phyloP scores from a whole-genome alignment of 2,113 vertebrate species.

The Procavia capensis region DNA sequence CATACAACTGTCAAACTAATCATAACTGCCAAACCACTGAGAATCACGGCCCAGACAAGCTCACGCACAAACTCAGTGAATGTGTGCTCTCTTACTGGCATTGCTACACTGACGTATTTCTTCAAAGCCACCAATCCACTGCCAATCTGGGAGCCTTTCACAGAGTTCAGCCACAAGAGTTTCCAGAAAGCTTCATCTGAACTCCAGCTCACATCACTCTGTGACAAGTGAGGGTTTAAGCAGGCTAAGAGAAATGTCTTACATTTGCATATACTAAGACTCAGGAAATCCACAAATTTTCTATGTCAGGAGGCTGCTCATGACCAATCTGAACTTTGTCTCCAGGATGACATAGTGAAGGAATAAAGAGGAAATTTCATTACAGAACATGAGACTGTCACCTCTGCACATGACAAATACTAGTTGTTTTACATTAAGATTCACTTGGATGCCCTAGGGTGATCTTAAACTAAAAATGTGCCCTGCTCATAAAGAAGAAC shows the following conservation, averaged over 20 bases:
- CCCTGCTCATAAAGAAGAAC: too few species aligned
- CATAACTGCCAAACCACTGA: too few species aligned
- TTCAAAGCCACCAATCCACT: background rate
- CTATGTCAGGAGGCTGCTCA: background rate
- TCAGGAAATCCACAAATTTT: background rate
- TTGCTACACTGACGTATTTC: background rate
- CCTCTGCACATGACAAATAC: slow-evolving; percentile 22
- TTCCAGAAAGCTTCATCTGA: background rate
- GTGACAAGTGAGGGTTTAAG: fast-evolving
- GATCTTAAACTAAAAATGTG: background rate
- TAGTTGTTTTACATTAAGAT: background rate
- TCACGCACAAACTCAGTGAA: too few species aligned
- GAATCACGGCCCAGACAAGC: too few species aligned
- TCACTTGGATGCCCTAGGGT: background rate
- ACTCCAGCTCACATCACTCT: background rate
- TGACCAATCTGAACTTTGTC: background rate
- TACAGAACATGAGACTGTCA: background rate
- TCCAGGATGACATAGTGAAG: background rate
- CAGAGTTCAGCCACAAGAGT: background rate
- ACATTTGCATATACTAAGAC: background rate
- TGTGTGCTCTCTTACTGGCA: background rate
- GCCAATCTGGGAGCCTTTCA: background rate
- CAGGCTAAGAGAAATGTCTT: background rate
- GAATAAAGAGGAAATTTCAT: background rate
- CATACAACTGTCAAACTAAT: too few species aligned